Evolutionary conservation across 2,797 vertebrate genomes (phyloP).

Genomic region (Anas acuta): DNA sequence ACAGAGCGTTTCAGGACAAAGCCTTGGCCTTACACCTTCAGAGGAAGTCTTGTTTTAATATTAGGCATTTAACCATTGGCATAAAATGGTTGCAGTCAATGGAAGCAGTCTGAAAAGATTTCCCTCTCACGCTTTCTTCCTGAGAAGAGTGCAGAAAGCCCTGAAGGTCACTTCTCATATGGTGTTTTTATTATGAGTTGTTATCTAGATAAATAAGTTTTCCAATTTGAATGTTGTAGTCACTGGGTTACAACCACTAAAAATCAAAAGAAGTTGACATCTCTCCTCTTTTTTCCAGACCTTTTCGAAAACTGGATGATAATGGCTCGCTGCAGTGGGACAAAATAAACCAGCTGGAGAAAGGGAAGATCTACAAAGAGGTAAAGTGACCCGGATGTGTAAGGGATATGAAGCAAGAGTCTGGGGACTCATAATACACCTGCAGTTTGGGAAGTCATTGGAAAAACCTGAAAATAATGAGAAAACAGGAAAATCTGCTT

Average conservation of each 20-base stretch:
- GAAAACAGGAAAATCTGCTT: background rate
- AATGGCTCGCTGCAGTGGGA: slow-evolving; percentile 84
- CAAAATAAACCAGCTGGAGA: slow-evolving; percentile 81
- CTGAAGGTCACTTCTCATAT: background rate
- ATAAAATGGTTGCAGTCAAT: background rate
- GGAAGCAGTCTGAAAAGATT: background rate
- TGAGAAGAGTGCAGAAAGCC: background rate
- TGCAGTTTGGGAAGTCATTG: background rate
- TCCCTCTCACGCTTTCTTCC: background rate
- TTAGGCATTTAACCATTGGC: background rate
- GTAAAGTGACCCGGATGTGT: slow-evolving; percentile 55
- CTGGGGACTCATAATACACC: background rate
- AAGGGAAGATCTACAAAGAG: slow-evolving; percentile 86
- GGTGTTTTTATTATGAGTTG: background rate
- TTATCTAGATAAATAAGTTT: slow-evolving; percentile 5
- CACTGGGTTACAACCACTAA: background rate
- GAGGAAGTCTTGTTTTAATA: background rate
- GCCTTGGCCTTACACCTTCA: background rate
- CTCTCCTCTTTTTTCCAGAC: slow-evolving; percentile 59
- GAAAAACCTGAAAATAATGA: background rate
- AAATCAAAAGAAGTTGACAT: slow-evolving; percentile 26
- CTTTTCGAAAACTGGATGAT: slow-evolving; percentile 84
- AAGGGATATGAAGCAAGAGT: background rate
- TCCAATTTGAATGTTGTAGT: background rate
- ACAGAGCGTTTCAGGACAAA: background rate